Evolutionary conservation across 2,797 vertebrate genomes (phyloP).

Genomic region (Acanthurus leucopareius): DNA sequence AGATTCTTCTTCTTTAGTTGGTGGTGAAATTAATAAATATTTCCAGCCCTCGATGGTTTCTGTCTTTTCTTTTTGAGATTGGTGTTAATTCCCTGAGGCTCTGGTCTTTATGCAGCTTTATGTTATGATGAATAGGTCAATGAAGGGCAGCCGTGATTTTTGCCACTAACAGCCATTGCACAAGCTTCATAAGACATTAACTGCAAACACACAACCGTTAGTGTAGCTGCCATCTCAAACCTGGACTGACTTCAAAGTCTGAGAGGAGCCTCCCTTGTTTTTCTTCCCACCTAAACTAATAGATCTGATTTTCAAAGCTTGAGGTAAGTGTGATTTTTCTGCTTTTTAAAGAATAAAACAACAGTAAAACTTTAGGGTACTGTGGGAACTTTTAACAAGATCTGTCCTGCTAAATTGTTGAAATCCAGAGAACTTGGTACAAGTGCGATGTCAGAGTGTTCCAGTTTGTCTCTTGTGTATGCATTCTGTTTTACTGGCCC

Average conservation of each 20-base stretch:
- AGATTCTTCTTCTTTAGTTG: conserved; percentile 25
- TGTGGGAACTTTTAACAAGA: neutral
- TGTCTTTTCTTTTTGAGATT: too few relatives aligned
- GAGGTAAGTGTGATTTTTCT: neutral
- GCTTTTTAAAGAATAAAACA: neutral
- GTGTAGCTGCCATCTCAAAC: neutral
- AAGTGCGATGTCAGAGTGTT: neutral
- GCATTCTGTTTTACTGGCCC: neutral
- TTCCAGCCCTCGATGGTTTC: too few relatives aligned
- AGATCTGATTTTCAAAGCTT: neutral
- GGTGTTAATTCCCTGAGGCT: conserved; percentile 48
- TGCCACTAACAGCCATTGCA: neutral
- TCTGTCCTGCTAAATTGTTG: neutral
- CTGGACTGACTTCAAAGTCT: neutral
- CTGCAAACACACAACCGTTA: neutral
- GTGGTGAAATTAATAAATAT: neutral
- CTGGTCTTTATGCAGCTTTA: conserved; percentile 25
- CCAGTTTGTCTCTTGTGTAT: neutral
- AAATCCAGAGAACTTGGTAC: neutral
- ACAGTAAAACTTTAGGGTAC: neutral
- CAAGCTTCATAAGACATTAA: neutral
- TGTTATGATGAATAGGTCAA: conserved; percentile 31
- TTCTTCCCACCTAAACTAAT: neutral
- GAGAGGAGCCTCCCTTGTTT: neutral
- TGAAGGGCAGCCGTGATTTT: neutral